Evolutionary conservation across 2,797 vertebrate genomes (phyloP).

Genomic region (Chanos chanos): DNA sequence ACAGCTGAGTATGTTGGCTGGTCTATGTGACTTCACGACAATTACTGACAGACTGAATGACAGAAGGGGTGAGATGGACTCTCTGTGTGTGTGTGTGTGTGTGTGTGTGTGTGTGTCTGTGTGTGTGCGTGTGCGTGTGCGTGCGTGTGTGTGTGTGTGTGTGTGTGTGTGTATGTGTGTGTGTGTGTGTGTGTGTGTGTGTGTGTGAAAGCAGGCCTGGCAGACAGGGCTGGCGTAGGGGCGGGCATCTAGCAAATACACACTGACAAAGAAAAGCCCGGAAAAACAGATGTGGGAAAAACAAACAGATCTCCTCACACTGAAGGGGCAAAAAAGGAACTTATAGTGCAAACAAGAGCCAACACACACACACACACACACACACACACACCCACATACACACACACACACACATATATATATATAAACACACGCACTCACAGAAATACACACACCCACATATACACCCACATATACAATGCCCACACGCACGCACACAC

Average conservation of each 20-base stretch:
- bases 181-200: constrained; percentile 31
- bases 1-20: not conserved
- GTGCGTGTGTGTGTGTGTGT: constrained; percentile 13
- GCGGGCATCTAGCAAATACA: constrained; percentile 75
- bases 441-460: too few species aligned
- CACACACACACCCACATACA: not conserved
- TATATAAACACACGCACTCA: too few species aligned
- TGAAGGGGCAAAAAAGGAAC: constrained; percentile 42
- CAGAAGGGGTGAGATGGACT: constrained; percentile 26
- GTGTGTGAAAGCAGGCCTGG: constrained; percentile 37
- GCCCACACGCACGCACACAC: not conserved
- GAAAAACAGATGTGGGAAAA: constrained; percentile 98
- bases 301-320: constrained; percentile 83
- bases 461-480: not conserved
- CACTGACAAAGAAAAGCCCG: constrained; percentile 65
- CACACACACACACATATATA: not conserved
- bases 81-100: constrained; percentile 21
- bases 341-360: constrained; percentile 73
- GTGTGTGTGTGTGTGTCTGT: constrained; percentile 16
- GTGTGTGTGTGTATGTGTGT: constrained; percentile 15
- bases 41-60: not conserved
- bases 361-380: constrained; percentile 47
- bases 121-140: constrained; percentile 15
- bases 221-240: constrained; percentile 41
- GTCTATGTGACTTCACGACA: too few species aligned